phyloP scores from a whole-genome alignment of 2,888 invertebrate species.

The Amphipyra berbera region DNA sequence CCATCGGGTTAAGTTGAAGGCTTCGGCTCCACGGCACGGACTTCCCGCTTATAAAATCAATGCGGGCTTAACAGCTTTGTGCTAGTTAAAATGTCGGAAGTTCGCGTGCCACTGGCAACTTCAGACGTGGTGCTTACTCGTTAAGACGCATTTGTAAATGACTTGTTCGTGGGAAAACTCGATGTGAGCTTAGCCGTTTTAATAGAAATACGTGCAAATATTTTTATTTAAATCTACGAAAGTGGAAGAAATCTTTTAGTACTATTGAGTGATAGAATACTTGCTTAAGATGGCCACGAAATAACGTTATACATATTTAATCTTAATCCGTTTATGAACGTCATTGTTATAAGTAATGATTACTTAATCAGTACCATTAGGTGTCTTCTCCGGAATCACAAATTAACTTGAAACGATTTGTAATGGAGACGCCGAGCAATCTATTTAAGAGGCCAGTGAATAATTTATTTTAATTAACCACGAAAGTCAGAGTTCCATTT shows the following conservation, averaged over 20 bases:
- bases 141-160: constrained; percentile 62
- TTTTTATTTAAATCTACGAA: constrained; percentile 12
- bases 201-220: constrained; percentile 25
- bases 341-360: constrained; percentile 49
- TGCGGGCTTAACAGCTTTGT: constrained; percentile 77
- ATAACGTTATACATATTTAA: constrained; percentile 19
- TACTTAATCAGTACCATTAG: constrained; percentile 71
- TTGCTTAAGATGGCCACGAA: constrained; percentile 5
- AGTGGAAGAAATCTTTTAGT: background rate
- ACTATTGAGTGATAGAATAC: background rate
- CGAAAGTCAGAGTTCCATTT: constrained; percentile 80
- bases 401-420: constrained; percentile 78
- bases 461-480: constrained; percentile 87
- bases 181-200: constrained; percentile 42
- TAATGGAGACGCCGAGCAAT: constrained; percentile 76
- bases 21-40: constrained; percentile 59
- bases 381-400: constrained; percentile 63
- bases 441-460: constrained; percentile 80
- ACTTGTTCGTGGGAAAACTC: constrained; percentile 58
- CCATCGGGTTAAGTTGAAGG: constrained; percentile 67
- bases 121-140: constrained; percentile 55
- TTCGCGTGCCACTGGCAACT: constrained; percentile 70
- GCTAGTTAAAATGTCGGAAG: constrained; percentile 76
- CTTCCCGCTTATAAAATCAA: constrained; percentile 78
- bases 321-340: constrained; percentile 36